Evolutionary conservation across 2,888 invertebrate genomes (phyloP), one percentile per base, ranked within the genome.

Genomic region (Pomacea canaliculata): DNA sequence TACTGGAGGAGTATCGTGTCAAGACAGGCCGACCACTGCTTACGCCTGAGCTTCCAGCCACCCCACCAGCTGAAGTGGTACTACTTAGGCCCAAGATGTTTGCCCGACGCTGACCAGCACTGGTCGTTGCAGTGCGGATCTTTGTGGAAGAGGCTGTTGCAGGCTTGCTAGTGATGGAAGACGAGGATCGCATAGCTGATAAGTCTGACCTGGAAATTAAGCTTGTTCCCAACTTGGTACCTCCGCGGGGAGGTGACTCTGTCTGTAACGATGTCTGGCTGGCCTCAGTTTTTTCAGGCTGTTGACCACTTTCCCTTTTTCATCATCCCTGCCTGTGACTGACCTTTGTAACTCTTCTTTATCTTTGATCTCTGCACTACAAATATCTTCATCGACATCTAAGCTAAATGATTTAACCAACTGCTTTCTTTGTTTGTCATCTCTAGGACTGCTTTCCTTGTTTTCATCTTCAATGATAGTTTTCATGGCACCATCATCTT

Each of bases 61-160:
- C 10, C 16, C 51, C 10, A 23, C 49, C 23, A 19, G 60, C 18
- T 9, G 16, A n/a, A 62, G 27, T 51, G n/a, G 18, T 19, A 48
- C 72, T 48, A 27, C 65, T 67, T 37, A 73, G 67, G n/a, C 73
- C 73, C n/a, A 67, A 67, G 67, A 73, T 73, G 59, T 73, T 73
- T 66, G 59, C 59, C 13, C 67, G 67, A 8, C 73, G 73, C 59
- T 73, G 73, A n/a, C n/a, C 19, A 19, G 23, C 63, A 23, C 23
- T 27, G 2, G 75, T 19, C 18, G 70, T 18, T 48, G 68, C 16
- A 10, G 69, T 59, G 37, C 71, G 71, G 18, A 48, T 19, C 10
- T 63, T 78, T n/a, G 67, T 66, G 5, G 71, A 46, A 70, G 70
- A 16, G 0, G 63, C 56, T 7, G 62, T 71, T 1, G 74, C 68